Evolutionary conservation across 2,113 vertebrate genomes (phyloP).

Genomic region (Thermophis baileyi): DNA sequence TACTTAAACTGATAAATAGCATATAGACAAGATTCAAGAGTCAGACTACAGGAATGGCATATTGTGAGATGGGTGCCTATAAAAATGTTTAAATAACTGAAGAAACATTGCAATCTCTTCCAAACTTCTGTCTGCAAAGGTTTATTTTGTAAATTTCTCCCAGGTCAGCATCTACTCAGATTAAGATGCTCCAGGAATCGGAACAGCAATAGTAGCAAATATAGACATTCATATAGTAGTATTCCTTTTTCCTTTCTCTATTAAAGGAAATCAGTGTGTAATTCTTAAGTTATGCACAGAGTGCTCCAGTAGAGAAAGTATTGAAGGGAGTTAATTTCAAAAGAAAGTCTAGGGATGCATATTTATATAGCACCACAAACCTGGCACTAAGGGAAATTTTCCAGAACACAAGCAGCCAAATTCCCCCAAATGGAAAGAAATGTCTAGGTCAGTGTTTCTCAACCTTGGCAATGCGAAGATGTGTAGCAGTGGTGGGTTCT

Average conservation of each 20-base stretch:
- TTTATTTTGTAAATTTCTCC: neutral
- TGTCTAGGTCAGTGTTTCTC: neutral
- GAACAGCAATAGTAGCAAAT: neutral
- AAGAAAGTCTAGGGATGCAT: neutral
- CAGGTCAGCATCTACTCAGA: neutral
- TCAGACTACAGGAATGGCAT: neutral
- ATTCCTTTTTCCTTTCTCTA: neutral
- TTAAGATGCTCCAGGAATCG: neutral
- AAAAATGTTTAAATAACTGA: neutral
- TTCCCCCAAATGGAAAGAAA: neutral
- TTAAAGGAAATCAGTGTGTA: neutral
- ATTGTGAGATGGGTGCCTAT: neutral
- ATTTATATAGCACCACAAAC: neutral
- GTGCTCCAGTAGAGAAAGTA: neutral
- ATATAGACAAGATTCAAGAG: neutral
- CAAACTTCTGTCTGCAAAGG: neutral
- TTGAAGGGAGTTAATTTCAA: neutral
- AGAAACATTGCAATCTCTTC: neutral
- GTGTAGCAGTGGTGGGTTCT: too few relatives aligned
- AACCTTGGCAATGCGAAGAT: neutral
- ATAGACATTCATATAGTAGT: neutral
- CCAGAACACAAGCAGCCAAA: neutral
- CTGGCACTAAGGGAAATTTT: neutral
- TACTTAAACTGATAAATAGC: neutral
- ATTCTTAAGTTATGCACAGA: neutral